Conservation (phyloP, 2,888 invertebrate genomes). For the Ferdinandea cuprea region DNA sequence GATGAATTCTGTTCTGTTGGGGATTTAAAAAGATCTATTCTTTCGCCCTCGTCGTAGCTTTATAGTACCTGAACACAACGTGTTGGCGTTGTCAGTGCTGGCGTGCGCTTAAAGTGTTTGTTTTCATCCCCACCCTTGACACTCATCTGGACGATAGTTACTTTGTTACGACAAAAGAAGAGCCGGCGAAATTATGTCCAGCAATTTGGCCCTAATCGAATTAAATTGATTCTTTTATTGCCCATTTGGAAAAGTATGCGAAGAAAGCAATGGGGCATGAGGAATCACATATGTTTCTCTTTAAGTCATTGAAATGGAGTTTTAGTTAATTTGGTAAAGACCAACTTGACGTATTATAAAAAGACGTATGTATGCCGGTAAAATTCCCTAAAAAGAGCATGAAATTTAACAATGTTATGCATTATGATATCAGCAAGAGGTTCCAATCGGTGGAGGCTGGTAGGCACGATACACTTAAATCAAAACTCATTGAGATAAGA, state of each 20-base stretch:
- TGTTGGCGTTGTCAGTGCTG: slow-evolving; percentile 51
- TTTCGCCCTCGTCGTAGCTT: neutral
- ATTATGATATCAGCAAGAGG: no score
- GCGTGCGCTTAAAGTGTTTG: slow-evolving; percentile 67
- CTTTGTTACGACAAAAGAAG: slow-evolving; percentile 21
- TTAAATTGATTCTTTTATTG: slow-evolving; percentile 74
- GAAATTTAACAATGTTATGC: no score
- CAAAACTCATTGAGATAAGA: no score
- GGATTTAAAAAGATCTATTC: slow-evolving; percentile 50
- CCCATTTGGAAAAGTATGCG: slow-evolving; percentile 50
- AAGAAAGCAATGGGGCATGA: neutral
- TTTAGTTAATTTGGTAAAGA: no score
- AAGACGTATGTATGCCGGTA: no score
- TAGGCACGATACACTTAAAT: no score
- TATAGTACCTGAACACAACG: slow-evolving; percentile 57
- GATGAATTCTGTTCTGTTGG: slow-evolving; percentile 56
- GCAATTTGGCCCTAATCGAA: slow-evolving; percentile 72
- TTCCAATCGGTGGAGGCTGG: no score
- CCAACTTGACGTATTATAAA: no score
- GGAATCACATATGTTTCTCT: slow-evolving; percentile 6
- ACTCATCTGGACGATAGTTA: slow-evolving; percentile 32
- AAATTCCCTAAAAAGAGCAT: no score
- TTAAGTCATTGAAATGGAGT: neutral
- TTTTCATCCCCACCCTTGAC: slow-evolving; percentile 56
- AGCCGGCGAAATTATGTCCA: slow-evolving; percentile 55